Evolutionary conservation across 2,113 vertebrate species (phyloP).

Genomic region (Triplophysa siluroides): DNA sequence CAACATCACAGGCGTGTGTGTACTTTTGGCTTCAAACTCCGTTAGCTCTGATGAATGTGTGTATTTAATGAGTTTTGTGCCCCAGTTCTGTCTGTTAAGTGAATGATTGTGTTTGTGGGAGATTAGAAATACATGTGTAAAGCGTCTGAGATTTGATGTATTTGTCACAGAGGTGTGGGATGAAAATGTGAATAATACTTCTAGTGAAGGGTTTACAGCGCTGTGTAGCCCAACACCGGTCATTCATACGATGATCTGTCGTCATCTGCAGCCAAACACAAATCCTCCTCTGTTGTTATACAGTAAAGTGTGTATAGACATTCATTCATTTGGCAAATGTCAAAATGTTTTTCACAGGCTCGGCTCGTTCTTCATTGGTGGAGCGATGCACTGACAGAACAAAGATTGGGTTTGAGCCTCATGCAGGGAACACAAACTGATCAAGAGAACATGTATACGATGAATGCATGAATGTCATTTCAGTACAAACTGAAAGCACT

Average conservation of each 20-base stretch:
- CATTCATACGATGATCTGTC: background rate
- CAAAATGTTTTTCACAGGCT: no score
- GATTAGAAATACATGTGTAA: slow-evolving; percentile 21
- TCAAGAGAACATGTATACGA: no score
- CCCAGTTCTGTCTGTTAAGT: slow-evolving; percentile 38
- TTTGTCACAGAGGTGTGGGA: slow-evolving; percentile 19
- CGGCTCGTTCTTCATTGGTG: no score
- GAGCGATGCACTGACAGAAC: no score
- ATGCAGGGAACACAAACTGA: no score
- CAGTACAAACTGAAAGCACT: no score
- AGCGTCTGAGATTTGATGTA: slow-evolving; percentile 36
- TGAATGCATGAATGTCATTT: no score
- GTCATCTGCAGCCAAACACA: background rate
- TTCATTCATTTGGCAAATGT: no score
- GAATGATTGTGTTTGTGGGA: slow-evolving; percentile 41
- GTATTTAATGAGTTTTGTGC: slow-evolving; percentile 1
- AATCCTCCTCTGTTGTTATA: background rate
- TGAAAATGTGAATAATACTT: background rate
- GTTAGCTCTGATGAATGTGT: background rate
- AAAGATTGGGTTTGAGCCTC: no score
- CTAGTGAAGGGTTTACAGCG: background rate
- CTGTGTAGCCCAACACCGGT: background rate
- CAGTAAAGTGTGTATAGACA: no score
- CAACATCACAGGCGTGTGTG: background rate
- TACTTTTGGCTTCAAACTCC: slow-evolving; percentile 15